Evolutionary conservation across 2,888 invertebrate genomes (phyloP).

Genomic region (Sussaba pulchella): DNA sequence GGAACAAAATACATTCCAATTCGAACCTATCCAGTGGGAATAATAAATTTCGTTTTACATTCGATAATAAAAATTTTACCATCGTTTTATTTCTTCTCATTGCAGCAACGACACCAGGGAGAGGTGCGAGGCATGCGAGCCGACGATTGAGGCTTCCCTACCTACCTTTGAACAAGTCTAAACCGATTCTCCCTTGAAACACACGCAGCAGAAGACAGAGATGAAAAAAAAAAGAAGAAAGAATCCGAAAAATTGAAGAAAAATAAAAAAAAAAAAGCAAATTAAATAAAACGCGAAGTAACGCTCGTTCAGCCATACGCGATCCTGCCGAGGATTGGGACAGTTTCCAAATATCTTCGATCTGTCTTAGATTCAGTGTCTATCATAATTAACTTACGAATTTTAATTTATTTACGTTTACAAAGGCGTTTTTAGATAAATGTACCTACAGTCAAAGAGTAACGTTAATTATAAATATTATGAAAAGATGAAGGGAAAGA

Average conservation of each 20-base stretch:
- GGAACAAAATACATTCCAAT: no score
- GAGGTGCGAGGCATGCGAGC: constrained; percentile 96
- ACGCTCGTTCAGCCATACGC: constrained; percentile 73
- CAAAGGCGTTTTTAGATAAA: constrained; percentile 81
- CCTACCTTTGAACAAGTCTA: constrained; percentile 80
- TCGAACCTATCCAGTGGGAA: neutral
- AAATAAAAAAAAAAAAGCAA: constrained; percentile 41
- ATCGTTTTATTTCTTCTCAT: constrained; percentile 33
- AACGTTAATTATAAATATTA: constrained; percentile 71
- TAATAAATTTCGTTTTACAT: neutral
- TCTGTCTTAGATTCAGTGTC: constrained; percentile 83
- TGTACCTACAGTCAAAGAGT: constrained; percentile 80
- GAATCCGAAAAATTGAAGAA: constrained; percentile 19
- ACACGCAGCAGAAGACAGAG: constrained; percentile 63
- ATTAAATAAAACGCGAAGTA: constrained; percentile 61
- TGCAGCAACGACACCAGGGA: constrained; percentile 91
- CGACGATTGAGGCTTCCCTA: constrained; percentile 85
- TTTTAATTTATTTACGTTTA: constrained; percentile 83
- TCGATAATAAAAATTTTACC: constrained; percentile 27
- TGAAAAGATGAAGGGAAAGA: constrained; percentile 33
- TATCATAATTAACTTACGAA: constrained; percentile 79
- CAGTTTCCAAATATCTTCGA: constrained; percentile 79
- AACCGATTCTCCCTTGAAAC: constrained; percentile 81
- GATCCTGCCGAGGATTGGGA: constrained; percentile 79
- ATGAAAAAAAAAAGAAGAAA: constrained; percentile 22